Conservation (phyloP, 1,140 invertebrate genomes). For the Drosophila jambulina region DNA sequence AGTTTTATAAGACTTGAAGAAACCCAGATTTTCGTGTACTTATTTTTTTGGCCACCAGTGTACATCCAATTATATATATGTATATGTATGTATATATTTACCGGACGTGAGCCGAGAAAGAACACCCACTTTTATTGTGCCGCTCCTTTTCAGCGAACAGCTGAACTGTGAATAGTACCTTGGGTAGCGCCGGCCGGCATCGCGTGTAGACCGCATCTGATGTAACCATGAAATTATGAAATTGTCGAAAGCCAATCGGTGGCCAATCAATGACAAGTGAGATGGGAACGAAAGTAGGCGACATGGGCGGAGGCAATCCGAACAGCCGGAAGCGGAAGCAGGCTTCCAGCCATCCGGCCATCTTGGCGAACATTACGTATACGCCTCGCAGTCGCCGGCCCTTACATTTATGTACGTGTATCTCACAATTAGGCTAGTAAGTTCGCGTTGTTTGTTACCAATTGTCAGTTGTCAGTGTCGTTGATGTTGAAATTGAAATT, state of each 20-base stretch:
- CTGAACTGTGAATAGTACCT: constrained; percentile 54
- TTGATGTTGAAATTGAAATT: constrained; percentile 56
- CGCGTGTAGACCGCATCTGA: constrained; percentile 28
- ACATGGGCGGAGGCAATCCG: neutral
- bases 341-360: constrained; percentile 37
- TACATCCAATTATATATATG: constrained; percentile 18
- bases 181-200: constrained; percentile 37
- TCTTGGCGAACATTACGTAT: constrained; percentile 49
- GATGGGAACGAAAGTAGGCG: neutral
- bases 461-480: constrained; percentile 57
- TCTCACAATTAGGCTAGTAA: constrained; percentile 57
- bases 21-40: too few species aligned
- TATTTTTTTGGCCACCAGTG: too few species aligned
- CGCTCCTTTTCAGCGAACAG: constrained; percentile 38
- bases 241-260: constrained; percentile 24
- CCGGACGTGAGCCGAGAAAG: constrained; percentile 12
- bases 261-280: constrained; percentile 17
- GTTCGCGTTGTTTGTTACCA: constrained; percentile 67
- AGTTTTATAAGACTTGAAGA: too few species aligned
- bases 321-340: constrained; percentile 29
- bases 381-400: constrained; percentile 38
- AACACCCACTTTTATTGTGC: constrained; percentile 44
- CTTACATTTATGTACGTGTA: neutral
- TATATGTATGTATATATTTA: constrained; percentile 1
- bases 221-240: constrained; percentile 36